phyloP scores from a whole-genome alignment of 2,113 vertebrate species.

The Dolichotis patagonum region DNA sequence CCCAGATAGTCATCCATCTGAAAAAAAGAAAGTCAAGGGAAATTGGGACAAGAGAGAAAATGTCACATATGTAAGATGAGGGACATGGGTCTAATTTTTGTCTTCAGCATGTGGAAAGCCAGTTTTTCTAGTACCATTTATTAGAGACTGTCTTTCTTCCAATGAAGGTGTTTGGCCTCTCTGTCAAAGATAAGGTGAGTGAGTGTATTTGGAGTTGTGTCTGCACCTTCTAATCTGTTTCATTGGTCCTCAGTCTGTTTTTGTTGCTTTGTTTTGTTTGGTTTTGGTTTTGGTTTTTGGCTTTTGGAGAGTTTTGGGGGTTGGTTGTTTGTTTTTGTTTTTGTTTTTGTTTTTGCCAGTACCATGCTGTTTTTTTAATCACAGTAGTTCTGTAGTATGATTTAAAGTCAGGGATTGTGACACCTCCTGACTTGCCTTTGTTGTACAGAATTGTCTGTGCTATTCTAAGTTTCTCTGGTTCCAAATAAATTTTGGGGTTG shows the following conservation, averaged over 20 bases:
- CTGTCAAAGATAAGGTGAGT: background rate
- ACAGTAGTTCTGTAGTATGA: background rate
- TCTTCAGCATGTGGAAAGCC: background rate
- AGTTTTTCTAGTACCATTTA: background rate
- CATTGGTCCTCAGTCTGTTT: background rate
- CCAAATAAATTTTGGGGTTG: no score
- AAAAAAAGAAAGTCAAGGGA: background rate
- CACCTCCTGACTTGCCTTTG: no score
- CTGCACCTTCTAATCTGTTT: background rate
- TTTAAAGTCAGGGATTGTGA: no score
- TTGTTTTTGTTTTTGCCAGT: background rate
- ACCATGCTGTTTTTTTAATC: background rate
- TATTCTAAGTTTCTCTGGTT: no score
- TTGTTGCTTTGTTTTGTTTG: background rate
- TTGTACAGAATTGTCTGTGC: no score
- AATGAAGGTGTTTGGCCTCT: background rate
- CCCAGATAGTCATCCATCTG: background rate
- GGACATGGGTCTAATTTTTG: background rate
- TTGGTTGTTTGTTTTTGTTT: background rate
- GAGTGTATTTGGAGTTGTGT: background rate
- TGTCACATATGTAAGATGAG: background rate
- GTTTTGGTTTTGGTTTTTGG: no score
- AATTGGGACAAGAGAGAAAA: background rate
- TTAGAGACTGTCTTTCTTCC: background rate
- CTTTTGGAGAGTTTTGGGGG: no score